Evolutionary conservation across 2,888 invertebrate genomes (phyloP).

Genomic region (Girardia tigrina): DNA sequence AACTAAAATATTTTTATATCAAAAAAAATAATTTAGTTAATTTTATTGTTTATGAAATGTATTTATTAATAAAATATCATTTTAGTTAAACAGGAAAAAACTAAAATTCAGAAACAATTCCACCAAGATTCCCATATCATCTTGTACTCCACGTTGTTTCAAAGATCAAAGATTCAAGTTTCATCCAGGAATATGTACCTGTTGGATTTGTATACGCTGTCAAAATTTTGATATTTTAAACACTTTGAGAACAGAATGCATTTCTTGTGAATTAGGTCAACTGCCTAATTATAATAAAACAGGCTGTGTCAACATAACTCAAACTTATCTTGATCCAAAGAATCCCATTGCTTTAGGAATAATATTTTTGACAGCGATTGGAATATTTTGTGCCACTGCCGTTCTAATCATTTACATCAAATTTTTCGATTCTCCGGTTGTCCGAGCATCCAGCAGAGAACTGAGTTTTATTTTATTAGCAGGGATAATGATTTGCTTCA

Average conservation of each 20-base stretch:
- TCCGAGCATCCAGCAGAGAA: conserved; percentile 51
- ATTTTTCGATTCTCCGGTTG: conserved; percentile 49
- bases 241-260: conserved; percentile 63
- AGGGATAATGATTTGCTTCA: conserved; percentile 47
- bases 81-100: conserved; percentile 29
- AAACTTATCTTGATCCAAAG: conserved; percentile 54
- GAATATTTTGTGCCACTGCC: conserved; percentile 46
- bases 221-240: conserved; percentile 60
- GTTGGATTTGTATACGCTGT: conserved; percentile 57
- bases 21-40: too few relatives aligned
- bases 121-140: background rate
- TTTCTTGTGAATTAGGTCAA: conserved; percentile 65
- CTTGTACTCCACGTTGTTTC: conserved; percentile 17
- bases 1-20: too few relatives aligned
- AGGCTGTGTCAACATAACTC: conserved; percentile 49
- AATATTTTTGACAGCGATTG: conserved; percentile 57
- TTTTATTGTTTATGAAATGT: too few relatives aligned
- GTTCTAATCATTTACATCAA: conserved; percentile 48
- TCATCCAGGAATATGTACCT: conserved; percentile 38
- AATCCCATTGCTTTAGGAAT: conserved; percentile 83
- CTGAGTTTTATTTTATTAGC: conserved; percentile 50
- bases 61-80: too few relatives aligned
- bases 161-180: background rate
- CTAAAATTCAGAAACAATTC: background rate
- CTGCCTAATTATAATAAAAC: conserved; percentile 66